Conservation (phyloP, 1,140 invertebrate species). For the Saccostrea cuccullata region DNA sequence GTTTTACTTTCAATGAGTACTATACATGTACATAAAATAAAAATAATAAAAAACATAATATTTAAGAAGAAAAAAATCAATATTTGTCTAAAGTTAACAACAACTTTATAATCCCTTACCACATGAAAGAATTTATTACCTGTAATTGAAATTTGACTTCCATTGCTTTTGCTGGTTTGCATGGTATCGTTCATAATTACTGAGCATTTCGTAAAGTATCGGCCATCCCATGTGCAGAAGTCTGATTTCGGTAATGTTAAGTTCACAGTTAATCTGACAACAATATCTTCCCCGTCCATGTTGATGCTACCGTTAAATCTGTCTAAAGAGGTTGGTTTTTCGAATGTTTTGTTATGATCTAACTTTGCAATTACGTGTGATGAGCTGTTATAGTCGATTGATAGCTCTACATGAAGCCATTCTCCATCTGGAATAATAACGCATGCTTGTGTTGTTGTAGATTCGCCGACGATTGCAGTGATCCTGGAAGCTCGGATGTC, state of each 20-base stretch:
- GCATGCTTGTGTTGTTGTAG: too few species aligned
- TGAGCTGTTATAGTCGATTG: background rate
- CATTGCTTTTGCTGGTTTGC: background rate
- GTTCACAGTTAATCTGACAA: background rate
- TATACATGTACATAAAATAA: too few species aligned
- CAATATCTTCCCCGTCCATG: background rate
- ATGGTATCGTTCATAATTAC: background rate
- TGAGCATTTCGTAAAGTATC: background rate
- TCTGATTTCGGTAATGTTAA: too few species aligned
- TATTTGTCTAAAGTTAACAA: too few species aligned
- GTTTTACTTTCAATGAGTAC: too few species aligned
- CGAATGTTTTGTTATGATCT: background rate
- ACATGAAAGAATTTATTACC: background rate
- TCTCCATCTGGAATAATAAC: background rate
- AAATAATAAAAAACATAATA: too few species aligned
- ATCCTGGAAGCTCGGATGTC: background rate
- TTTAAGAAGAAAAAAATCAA: too few species aligned
- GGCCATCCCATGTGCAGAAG: background rate
- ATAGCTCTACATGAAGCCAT: background rate
- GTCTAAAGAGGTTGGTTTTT: background rate
- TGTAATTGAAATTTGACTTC: background rate
- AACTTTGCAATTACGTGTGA: background rate
- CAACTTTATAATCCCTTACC: too few species aligned
- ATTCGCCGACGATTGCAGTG: background rate
- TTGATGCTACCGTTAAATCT: background rate